Evolutionary conservation across 30 jellyfish, hydroid and myxozoan genomes (phyloP).

Genomic region (Chrysaora quinquecirrha): DNA sequence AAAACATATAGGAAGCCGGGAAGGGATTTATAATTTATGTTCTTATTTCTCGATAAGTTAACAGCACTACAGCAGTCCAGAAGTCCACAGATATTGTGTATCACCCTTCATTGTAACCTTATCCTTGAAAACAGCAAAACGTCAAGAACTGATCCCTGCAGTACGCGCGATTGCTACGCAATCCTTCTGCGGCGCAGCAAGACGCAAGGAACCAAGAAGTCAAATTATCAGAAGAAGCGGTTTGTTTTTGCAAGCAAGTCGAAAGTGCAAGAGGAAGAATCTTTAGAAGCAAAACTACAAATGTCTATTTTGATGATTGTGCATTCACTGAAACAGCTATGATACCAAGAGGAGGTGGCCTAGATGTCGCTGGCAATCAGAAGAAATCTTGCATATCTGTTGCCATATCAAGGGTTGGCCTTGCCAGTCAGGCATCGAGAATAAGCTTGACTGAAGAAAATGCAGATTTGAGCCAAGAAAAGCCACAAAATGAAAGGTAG

Average conservation of each 20-base stretch:
- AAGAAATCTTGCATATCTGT: constrained; percentile 26
- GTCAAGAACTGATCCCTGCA: too few relatives aligned
- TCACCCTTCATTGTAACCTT: too few relatives aligned
- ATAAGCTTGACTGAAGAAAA: constrained; percentile 36
- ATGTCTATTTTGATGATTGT: neutral
- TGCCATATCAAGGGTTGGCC: constrained; percentile 43
- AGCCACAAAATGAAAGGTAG: constrained; percentile 7
- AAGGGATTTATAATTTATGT: too few relatives aligned
- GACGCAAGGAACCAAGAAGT: too few relatives aligned
- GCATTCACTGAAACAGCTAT: neutral
- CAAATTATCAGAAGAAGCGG: too few relatives aligned
- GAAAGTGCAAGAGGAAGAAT: neutral
- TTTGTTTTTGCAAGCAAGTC: neutral
- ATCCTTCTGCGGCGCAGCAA: too few relatives aligned
- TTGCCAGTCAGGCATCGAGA: constrained; percentile 20
- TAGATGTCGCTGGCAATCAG: constrained; percentile 6
- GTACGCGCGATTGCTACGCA: too few relatives aligned
- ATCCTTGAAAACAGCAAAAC: too few relatives aligned
- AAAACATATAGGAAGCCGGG: too few relatives aligned
- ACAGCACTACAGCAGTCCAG: too few relatives aligned
- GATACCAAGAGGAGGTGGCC: constrained; percentile 49
- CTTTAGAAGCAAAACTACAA: neutral
- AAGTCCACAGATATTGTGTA: too few relatives aligned
- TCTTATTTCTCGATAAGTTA: too few relatives aligned
- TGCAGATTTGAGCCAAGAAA: constrained; percentile 22